phyloP scores from a whole-genome alignment of 2,888 invertebrate species.

The Crossocerus cetratus region DNA sequence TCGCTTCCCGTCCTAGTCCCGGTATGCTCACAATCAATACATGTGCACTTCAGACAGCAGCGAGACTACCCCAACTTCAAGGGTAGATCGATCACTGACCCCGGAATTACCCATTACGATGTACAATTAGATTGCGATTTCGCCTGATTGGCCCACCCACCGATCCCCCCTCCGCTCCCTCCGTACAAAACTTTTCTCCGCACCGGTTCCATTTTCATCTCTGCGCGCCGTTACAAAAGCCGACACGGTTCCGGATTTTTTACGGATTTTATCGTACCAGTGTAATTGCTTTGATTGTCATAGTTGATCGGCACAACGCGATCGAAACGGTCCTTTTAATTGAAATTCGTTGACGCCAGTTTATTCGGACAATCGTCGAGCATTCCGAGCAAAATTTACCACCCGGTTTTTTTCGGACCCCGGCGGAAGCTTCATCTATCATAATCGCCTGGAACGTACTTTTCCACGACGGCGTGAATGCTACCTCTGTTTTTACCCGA shows the following conservation, averaged over 20 bases:
- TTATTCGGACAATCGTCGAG: too few relatives aligned
- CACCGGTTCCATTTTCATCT: conserved; percentile 44
- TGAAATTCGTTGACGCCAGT: neutral
- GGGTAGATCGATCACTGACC: conserved; percentile 16
- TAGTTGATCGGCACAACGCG: neutral
- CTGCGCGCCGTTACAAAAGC: neutral
- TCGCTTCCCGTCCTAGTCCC: conserved; percentile 5
- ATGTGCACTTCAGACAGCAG: neutral
- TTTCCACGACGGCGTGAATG: too few relatives aligned
- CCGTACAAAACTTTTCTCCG: conserved; percentile 25
- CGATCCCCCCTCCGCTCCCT: conserved; percentile 10
- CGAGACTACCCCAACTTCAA: conserved; percentile 16
- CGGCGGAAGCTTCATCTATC: too few relatives aligned
- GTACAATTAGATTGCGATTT: conserved; percentile 25
- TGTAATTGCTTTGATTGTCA: conserved; percentile 10
- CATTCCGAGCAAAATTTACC: too few relatives aligned
- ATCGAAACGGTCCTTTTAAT: neutral
- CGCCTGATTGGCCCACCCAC: conserved; percentile 20
- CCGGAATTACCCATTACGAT: conserved; percentile 26
- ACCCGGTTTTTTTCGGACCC: too few relatives aligned
- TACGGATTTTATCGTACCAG: neutral
- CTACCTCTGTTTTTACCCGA: too few relatives aligned
- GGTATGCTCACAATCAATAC: conserved; percentile 13
- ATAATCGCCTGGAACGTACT: too few relatives aligned
- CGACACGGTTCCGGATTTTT: neutral